phyloP scores from a whole-genome alignment of 1,140 invertebrate genomes.

The Heliconius melpomene region DNA sequence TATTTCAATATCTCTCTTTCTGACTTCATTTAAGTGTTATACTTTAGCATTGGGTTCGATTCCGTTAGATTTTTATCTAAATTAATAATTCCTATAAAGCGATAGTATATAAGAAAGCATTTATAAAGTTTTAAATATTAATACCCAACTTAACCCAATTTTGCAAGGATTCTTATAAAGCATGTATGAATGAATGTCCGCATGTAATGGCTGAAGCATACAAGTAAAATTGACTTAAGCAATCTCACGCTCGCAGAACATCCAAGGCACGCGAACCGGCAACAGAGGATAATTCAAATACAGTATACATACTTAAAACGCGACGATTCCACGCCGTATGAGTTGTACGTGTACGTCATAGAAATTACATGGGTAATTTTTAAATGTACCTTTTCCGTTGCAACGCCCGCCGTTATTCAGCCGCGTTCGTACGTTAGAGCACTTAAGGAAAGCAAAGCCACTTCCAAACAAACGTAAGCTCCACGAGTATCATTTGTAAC shows the following conservation, averaged over 20 bases:
- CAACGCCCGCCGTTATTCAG: constrained; percentile 73
- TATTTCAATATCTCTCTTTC: no score
- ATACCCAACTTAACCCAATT: neutral
- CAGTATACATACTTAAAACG: constrained; percentile 62
- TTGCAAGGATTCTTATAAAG: neutral
- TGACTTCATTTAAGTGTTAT: no score
- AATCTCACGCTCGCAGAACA: constrained; percentile 59
- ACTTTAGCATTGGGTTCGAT: no score
- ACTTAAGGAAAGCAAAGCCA: constrained; percentile 71
- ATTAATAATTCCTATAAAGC: no score
- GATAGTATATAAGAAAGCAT: no score
- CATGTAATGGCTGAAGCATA: constrained; percentile 65
- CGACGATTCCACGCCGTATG: constrained; percentile 44
- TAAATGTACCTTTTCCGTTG: constrained; percentile 73
- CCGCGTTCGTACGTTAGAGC: constrained; percentile 56
- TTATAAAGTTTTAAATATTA: neutral
- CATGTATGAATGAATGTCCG: constrained; percentile 50
- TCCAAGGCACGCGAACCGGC: constrained; percentile 49
- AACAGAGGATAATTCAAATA: constrained; percentile 61
- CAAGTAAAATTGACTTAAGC: constrained; percentile 74
- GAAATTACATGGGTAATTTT: constrained; percentile 74
- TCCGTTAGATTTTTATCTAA: no score
- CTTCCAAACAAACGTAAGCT: constrained; percentile 74
- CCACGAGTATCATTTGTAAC: constrained; percentile 54
- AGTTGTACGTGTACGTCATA: constrained; percentile 75